Percentiles rank a stretch among this genome's conserved stretches.
These are phyloP conservation scores for Bombus soroeensis DNA, from an alignment of 1,140 invertebrate species.

Conservation along the genomic window DNA sequence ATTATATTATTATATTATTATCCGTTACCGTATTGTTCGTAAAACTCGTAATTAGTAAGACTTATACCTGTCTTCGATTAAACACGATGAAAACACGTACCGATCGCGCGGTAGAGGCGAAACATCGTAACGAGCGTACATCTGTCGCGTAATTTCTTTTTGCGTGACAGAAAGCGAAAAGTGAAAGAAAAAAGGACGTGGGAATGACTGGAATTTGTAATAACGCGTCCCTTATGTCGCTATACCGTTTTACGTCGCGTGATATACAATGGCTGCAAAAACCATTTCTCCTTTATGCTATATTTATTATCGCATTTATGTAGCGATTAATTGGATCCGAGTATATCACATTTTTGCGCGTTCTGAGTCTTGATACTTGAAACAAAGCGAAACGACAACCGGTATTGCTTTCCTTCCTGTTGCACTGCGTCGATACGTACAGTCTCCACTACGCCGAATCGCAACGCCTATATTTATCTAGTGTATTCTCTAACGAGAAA, in stretches of 20 bases:
- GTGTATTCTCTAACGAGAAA: too few relatives aligned
- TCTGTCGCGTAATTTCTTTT: not conserved
- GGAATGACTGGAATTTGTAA: slow-evolving; percentile 14
- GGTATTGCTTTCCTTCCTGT: too few relatives aligned
- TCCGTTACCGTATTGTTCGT: not conserved
- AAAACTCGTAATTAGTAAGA: rapidly evolving
- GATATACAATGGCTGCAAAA: too few relatives aligned
- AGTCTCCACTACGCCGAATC: too few relatives aligned
- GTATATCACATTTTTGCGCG: not conserved
- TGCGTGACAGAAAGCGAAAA: slow-evolving; percentile 12
- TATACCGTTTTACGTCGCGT: too few relatives aligned
- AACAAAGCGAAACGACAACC: too few relatives aligned
- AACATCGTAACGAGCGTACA: not conserved
- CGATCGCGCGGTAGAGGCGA: not conserved
- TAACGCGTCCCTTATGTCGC: slow-evolving; percentile 21
- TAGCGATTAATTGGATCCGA: too few relatives aligned
- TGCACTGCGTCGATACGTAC: too few relatives aligned
- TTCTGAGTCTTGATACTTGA: too few relatives aligned
- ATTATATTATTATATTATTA: not conserved
- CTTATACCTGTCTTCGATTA: not conserved
- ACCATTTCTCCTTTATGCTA: too few relatives aligned
- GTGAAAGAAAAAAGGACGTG: slow-evolving; percentile 2
- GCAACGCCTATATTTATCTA: too few relatives aligned
- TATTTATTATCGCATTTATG: too few relatives aligned
- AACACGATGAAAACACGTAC: not conserved